Percentiles rank a stretch among this genome's conserved stretches.
Conservation (phyloP, 2,888 invertebrate genomes). For the Hirtodrosophila confusa region DNA sequence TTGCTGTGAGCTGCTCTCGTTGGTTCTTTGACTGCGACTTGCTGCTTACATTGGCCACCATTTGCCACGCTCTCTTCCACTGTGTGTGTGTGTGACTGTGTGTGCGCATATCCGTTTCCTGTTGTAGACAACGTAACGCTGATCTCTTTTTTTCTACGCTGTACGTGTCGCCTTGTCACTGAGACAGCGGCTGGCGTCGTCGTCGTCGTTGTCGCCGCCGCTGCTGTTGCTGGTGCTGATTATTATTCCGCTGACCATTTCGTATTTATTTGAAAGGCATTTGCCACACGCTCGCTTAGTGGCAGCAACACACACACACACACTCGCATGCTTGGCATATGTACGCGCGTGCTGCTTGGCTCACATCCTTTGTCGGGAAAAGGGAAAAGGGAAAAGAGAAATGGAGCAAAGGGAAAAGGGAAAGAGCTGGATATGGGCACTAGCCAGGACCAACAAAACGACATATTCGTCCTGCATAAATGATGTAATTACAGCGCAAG, state of each 20-base stretch:
- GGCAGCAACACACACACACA: conserved; percentile 33
- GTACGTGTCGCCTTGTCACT: conserved; percentile 69
- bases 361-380: conserved; percentile 31
- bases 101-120: conserved; percentile 56
- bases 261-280: conserved; percentile 79
- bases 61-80: not conserved
- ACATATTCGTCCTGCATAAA: conserved; percentile 83
- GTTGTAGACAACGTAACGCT: conserved; percentile 57
- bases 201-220: not conserved
- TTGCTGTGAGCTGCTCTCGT: conserved; percentile 4
- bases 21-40: conserved; percentile 10
- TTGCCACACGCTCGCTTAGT: conserved; percentile 62
- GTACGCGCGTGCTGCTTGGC: conserved; percentile 42
- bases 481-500: conserved; percentile 82
- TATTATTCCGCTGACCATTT: conserved; percentile 80
- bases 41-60: too few relatives aligned
- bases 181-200: conserved; percentile 43
- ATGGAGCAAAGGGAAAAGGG: not conserved
- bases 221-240: conserved; percentile 55
- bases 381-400: not conserved
- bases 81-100: conserved; percentile 16
- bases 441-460: conserved; percentile 65
- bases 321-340: conserved; percentile 42
- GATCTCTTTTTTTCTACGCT: conserved; percentile 49
- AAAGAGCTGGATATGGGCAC: conserved; percentile 9